Percentiles rank a stretch among this genome's conserved stretches.
phyloP scores from a whole-genome alignment of 2,888 invertebrate genomes.

The Nomada fucata region DNA sequence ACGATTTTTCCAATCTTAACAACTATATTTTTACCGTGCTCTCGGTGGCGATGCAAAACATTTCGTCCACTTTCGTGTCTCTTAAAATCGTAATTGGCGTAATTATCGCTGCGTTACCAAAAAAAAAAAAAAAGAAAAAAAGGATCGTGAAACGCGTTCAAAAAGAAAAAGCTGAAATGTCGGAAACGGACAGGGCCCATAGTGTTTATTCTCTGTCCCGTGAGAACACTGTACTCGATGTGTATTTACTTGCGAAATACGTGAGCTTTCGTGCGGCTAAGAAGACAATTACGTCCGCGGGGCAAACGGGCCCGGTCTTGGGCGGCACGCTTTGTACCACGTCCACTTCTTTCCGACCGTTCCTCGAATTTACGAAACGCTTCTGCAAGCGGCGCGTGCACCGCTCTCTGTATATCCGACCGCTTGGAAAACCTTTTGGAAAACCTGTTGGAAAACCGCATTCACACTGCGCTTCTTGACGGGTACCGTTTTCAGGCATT shows the following conservation, averaged over 20 bases:
- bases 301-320: constrained; percentile 49
- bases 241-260: constrained; percentile 65
- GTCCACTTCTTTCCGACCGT: constrained; percentile 48
- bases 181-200: constrained; percentile 8
- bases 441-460: constrained; percentile 6
- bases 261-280: constrained; percentile 63
- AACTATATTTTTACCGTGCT: neutral
- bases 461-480: neutral
- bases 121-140: no score
- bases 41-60: no score
- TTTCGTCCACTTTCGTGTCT: no score
- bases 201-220: constrained; percentile 53
- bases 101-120: no score
- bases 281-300: constrained; percentile 69
- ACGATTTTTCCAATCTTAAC: neutral
- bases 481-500: neutral
- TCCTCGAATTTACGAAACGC: constrained; percentile 62
- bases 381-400: constrained; percentile 38
- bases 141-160: no score
- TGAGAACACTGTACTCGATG: constrained; percentile 32
- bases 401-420: neutral
- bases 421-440: constrained; percentile 3
- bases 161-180: constrained; percentile 1
- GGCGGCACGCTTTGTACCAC: constrained; percentile 65
- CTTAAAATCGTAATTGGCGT: neutral